phyloP scores from a whole-genome alignment of 2,888 invertebrate genomes.

The Carcina quercana region DNA sequence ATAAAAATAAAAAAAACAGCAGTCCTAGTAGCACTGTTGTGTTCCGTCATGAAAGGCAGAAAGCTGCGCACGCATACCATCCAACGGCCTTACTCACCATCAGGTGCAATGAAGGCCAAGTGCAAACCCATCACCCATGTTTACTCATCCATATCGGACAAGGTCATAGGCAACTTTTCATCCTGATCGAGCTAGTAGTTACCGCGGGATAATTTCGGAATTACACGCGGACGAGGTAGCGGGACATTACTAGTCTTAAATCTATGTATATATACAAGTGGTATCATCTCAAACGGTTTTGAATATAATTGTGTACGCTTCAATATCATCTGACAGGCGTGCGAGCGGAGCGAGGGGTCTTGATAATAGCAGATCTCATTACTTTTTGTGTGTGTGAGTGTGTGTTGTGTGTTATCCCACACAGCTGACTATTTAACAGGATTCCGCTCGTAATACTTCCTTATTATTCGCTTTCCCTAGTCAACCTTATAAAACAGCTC shows the following conservation, averaged over 20 bases:
- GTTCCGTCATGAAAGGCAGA: too few species aligned
- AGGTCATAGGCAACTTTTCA: not conserved
- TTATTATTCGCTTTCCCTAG: not conserved
- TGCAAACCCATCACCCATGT: too few species aligned
- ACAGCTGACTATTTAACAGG: not conserved
- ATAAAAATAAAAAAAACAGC: too few species aligned
- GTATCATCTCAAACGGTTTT: constrained; percentile 5
- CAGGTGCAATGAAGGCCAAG: too few species aligned
- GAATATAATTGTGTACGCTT: constrained; percentile 22
- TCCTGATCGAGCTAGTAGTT: too few species aligned
- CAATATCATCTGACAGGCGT: constrained; percentile 14
- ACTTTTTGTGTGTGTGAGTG: not conserved
- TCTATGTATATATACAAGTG: not conserved
- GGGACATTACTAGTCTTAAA: not conserved
- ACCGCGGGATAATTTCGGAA: too few species aligned
- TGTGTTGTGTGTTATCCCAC: not conserved
- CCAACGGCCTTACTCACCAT: too few species aligned
- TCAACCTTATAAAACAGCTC: not conserved
- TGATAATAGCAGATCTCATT: constrained; percentile 13
- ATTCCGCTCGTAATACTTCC: not conserved
- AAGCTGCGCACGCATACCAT: too few species aligned
- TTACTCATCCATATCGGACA: not conserved
- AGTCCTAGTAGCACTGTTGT: too few species aligned
- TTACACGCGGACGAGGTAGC: not conserved
- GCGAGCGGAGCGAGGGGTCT: constrained; percentile 7